phyloP scores from a whole-genome alignment of 2,113 vertebrate species.

The Rhizomys pruinosus region DNA sequence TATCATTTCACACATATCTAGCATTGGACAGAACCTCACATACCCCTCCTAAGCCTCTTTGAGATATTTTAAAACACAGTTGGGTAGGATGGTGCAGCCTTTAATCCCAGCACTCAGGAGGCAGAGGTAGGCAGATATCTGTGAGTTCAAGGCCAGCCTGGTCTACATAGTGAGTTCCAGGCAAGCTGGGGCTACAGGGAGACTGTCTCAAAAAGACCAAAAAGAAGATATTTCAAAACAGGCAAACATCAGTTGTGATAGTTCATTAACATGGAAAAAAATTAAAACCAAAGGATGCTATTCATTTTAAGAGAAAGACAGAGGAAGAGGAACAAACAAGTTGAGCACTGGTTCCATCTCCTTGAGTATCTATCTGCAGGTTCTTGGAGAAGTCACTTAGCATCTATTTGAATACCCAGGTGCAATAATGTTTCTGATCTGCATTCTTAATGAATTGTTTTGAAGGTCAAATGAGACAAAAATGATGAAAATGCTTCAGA shows the following conservation, averaged over 20 bases:
- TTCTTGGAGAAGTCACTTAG: neutral
- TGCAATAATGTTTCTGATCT: neutral
- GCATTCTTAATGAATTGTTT: neutral
- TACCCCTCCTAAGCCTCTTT: neutral
- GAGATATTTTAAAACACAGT: too few species aligned
- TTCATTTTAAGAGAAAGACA: neutral
- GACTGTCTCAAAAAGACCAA: too few species aligned
- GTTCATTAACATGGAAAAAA: neutral
- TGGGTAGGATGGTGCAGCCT: too few species aligned
- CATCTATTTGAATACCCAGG: neutral
- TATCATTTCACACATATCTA: accelerated
- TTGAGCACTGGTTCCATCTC: neutral
- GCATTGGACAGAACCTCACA: too few species aligned
- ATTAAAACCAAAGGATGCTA: neutral
- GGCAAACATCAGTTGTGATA: neutral
- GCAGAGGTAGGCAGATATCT: too few species aligned
- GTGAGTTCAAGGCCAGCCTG: too few species aligned
- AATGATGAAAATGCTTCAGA: neutral
- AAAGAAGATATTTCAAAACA: neutral
- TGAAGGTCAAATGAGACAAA: slow-evolving; percentile 34
- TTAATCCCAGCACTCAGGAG: too few species aligned
- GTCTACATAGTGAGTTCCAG: too few species aligned
- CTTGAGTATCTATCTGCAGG: neutral
- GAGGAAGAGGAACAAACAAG: neutral
- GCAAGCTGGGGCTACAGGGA: too few species aligned